A percentile compares a stretch with the other conserved stretches of the same genome.
Evolutionary conservation across 2,888 invertebrate genomes (phyloP).

Genomic region (Petrophora chlorosata): DNA sequence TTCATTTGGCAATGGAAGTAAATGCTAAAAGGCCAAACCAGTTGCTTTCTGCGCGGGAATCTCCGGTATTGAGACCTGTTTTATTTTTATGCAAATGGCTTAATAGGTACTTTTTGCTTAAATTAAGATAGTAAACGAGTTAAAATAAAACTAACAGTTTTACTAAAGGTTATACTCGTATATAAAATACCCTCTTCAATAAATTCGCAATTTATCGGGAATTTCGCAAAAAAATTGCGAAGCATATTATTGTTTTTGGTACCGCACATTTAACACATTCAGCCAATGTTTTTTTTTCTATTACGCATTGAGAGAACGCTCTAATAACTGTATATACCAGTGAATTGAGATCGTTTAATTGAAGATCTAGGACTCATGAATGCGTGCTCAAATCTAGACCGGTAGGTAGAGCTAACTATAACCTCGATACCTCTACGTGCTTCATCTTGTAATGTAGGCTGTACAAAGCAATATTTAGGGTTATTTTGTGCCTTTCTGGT

Average conservation of each 20-base stretch:
- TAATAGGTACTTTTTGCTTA: background rate
- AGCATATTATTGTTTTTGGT: no score
- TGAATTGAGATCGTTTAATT: conserved; percentile 13
- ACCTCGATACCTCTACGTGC: no score
- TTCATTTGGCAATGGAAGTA: conserved; percentile 11
- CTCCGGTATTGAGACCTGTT: conserved; percentile 18
- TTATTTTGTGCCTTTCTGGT: no score
- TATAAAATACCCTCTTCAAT: no score
- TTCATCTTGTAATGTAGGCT: no score
- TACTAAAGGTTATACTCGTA: no score
- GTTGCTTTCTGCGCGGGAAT: conserved; percentile 16
- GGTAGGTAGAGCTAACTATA: background rate
- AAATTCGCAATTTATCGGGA: no score
- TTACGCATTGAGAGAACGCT: no score
- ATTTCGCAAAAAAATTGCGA: no score
- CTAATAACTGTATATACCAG: background rate
- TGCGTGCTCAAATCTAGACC: background rate
- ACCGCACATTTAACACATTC: no score
- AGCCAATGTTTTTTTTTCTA: no score
- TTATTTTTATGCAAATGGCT: conserved; percentile 3
- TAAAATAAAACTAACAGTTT: background rate
- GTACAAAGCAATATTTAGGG: no score
- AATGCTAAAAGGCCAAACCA: conserved; percentile 19
- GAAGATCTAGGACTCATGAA: conserved; percentile 9
- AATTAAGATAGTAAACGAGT: background rate